Conservation (phyloP, 2,797 vertebrate genomes). For the Rhinichthys osculus region DNA sequence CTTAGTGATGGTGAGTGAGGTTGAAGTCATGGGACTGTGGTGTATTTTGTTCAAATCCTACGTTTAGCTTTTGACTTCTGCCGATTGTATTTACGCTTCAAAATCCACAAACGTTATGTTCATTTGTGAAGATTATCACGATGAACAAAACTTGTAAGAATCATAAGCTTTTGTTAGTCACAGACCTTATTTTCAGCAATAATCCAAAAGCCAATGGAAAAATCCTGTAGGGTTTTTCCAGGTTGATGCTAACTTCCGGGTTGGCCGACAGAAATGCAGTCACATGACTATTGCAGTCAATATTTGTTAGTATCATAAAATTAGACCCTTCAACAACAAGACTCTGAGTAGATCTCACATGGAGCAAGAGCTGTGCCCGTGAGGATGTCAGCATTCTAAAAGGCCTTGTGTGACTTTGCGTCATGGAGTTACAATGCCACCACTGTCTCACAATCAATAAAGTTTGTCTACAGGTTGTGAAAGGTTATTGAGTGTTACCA, state of each 20-base stretch:
- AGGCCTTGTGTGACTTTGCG: background rate
- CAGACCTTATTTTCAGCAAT: background rate
- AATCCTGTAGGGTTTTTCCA: background rate
- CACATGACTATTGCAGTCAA: background rate
- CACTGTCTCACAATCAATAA: background rate
- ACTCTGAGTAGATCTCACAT: conserved; percentile 21
- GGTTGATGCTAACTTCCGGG: background rate
- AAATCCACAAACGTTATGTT: no score
- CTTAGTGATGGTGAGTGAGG: no score
- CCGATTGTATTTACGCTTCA: no score
- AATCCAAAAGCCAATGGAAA: background rate
- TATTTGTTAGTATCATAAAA: conserved; percentile 16
- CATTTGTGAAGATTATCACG: no score
- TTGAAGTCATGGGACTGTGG: no score
- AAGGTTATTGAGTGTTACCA: conserved; percentile 24
- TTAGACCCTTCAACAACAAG: background rate
- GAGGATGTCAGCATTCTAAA: background rate
- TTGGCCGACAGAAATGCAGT: background rate
- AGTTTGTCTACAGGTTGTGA: conserved; percentile 39
- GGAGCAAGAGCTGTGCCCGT: background rate
- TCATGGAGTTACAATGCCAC: background rate
- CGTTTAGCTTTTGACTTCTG: no score
- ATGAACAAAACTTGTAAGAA: no score
- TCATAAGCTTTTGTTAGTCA: no score
- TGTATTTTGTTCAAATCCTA: no score